phyloP scores from a whole-genome alignment of 1,140 invertebrate species.

The Acromyrmex charruanus region DNA sequence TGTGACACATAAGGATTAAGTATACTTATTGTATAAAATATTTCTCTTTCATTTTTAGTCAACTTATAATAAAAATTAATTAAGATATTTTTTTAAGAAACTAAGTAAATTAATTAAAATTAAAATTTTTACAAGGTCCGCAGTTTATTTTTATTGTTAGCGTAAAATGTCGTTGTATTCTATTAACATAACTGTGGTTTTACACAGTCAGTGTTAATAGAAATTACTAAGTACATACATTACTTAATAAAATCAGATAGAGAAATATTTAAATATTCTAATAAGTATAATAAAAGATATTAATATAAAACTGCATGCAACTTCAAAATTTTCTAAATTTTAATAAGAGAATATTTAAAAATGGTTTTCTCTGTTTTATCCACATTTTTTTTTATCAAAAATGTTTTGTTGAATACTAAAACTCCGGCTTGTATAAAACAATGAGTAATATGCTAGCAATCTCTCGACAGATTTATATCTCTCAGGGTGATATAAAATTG shows the following conservation, averaged over 20 bases:
- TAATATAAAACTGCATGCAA: not conserved
- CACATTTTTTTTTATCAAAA: not conserved
- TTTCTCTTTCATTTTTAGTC: not conserved
- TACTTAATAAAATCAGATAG: not conserved
- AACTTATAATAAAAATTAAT: not conserved
- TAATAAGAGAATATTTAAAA: not conserved
- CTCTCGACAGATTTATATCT: slow-evolving; percentile 26
- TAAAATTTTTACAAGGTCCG: not conserved
- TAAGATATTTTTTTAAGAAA: not conserved
- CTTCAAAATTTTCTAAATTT: not conserved
- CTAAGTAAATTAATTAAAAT: slow-evolving; percentile 2
- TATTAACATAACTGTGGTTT: no score
- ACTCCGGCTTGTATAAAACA: not conserved
- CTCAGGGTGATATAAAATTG: slow-evolving; percentile 25
- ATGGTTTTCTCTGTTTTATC: not conserved
- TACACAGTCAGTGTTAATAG: not conserved
- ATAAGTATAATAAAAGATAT: slow-evolving; percentile 20
- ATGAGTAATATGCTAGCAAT: slow-evolving; percentile 18
- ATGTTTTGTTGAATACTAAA: slow-evolving; percentile 5
- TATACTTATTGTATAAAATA: not conserved
- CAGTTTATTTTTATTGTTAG: not conserved
- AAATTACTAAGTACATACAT: not conserved
- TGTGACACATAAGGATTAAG: not conserved
- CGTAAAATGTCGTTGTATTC: not conserved
- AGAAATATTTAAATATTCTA: not conserved